These are phyloP conservation scores for Lathronympha strigana DNA, from an alignment of 2,888 invertebrate genomes.

Conservation along the genomic window DNA sequence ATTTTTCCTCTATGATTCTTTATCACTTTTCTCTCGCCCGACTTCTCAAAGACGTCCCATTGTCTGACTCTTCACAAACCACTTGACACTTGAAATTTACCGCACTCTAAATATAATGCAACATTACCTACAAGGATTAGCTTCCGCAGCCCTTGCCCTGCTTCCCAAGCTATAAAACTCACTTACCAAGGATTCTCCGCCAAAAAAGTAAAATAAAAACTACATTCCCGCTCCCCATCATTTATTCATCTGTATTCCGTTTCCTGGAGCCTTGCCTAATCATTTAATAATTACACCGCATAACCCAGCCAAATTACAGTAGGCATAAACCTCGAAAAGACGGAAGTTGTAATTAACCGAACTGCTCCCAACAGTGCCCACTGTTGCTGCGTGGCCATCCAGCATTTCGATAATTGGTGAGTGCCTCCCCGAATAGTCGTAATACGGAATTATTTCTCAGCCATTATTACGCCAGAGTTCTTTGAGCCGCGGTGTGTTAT, in stretches of 20 bases:
- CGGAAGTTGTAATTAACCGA: slow-evolving; percentile 33
- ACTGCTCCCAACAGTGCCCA: slow-evolving; percentile 29
- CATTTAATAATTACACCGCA: slow-evolving; percentile 35
- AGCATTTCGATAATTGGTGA: slow-evolving; percentile 34
- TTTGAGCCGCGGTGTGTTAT: background rate
- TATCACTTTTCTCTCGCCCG: too few relatives aligned
- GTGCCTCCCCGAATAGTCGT: slow-evolving; percentile 41
- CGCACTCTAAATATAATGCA: background rate
- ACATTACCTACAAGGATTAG: too few relatives aligned
- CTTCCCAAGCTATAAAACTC: background rate
- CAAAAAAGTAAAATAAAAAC: slow-evolving; percentile 10
- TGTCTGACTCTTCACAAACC: too few relatives aligned
- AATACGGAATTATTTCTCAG: slow-evolving; percentile 41
- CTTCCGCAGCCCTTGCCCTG: too few relatives aligned
- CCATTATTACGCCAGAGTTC: slow-evolving; percentile 34
- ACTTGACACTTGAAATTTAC: too few relatives aligned
- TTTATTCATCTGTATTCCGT: slow-evolving; percentile 3
- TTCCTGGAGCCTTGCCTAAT: slow-evolving; percentile 37
- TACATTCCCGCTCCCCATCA: slow-evolving; percentile 2
- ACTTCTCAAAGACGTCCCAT: too few relatives aligned
- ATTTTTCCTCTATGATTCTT: too few relatives aligned
- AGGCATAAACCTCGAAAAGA: slow-evolving; percentile 37
- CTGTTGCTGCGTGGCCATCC: slow-evolving; percentile 7
- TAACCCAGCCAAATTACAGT: slow-evolving; percentile 35
- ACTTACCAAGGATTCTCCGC: slow-evolving; percentile 12